Evolutionary conservation across 2,797 vertebrate genomes (phyloP), one percentile per base, ranked within the genome.

Genomic region (Crenichthys baileyi): DNA sequence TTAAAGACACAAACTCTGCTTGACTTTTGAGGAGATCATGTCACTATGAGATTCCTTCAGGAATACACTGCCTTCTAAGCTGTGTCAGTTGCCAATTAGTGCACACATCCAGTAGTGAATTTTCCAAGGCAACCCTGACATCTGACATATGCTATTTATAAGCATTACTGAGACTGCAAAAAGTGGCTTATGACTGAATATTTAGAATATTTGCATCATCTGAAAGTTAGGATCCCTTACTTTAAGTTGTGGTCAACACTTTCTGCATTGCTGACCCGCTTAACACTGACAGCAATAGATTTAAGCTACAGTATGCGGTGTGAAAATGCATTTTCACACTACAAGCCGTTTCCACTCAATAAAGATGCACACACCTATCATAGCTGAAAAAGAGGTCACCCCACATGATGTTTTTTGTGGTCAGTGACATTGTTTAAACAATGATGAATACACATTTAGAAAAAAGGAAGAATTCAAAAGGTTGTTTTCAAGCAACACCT

Each of bases 311-410:
- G 50, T 24, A 26, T 55, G 20, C 78, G 18, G 76, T 73, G 78
- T 67, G 44, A 80, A 77, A 74, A 82, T 22, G 26, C 29, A 44
- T 63, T 63, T 81, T 77, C 44, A 71, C 60, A 50, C 60, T 72
- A 71, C 15, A 73, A 70, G 26, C 67, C 76, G 53, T 76, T 68
- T 77, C 15, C 67, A 53, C 36, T 36, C 53, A 18, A 75, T 80
- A n/a, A 75, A 72, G 22, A 79, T 20, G 2, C 13, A 15, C 55
- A 53, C 13, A 75, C 74, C 24, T 39, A 53, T 56, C 58, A 56
- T 6, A 13, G 72, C 22, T 70, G 26, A 65, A 79, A 55, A 63
- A 75, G 22, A 70, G 68, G 41, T 60, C 56, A 61, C 4, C 29
- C 24, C 26, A 3, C 20, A 26, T n/a, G 39, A 55, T 12, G 39